phyloP scores from a whole-genome alignment of 2,888 invertebrate genomes.

The Cataglyphis altisquamis region DNA sequence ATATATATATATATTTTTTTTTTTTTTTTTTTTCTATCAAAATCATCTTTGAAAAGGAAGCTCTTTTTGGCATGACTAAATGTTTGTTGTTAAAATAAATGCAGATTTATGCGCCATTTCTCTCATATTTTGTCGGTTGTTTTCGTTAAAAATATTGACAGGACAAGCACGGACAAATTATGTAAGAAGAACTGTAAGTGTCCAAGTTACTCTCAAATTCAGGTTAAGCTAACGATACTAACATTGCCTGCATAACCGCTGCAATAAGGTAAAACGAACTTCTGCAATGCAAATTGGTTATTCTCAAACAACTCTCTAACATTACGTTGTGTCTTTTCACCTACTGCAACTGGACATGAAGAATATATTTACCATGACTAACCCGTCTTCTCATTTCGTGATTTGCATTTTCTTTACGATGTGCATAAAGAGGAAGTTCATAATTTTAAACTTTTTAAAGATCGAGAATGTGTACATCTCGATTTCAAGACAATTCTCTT shows the following conservation, averaged over 20 bases:
- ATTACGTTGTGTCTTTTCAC: constrained; percentile 37
- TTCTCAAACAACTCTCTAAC: constrained; percentile 43
- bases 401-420: constrained; percentile 21
- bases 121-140: neutral
- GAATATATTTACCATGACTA: constrained; percentile 38
- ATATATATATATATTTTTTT: neutral
- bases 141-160: constrained; percentile 40
- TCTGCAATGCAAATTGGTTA: constrained; percentile 49
- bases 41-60: constrained; percentile 36
- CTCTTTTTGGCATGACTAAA: neutral
- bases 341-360: constrained; percentile 25
- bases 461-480: neutral
- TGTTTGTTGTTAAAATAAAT: neutral
- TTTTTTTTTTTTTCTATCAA: constrained; percentile 58
- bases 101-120: constrained; percentile 14
- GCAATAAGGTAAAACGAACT: constrained; percentile 45
- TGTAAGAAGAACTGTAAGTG: constrained; percentile 15
- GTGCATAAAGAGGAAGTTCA: neutral
- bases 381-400: constrained; percentile 27
- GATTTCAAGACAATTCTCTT: neutral
- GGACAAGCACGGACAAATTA: neutral
- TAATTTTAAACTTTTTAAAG: neutral
- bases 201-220: constrained; percentile 19
- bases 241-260: constrained; percentile 46
- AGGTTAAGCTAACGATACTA: constrained; percentile 43